Base-by-base conservation (phyloP, 2,797 vertebrate species). In the Acanthurus tractus region DNA sequence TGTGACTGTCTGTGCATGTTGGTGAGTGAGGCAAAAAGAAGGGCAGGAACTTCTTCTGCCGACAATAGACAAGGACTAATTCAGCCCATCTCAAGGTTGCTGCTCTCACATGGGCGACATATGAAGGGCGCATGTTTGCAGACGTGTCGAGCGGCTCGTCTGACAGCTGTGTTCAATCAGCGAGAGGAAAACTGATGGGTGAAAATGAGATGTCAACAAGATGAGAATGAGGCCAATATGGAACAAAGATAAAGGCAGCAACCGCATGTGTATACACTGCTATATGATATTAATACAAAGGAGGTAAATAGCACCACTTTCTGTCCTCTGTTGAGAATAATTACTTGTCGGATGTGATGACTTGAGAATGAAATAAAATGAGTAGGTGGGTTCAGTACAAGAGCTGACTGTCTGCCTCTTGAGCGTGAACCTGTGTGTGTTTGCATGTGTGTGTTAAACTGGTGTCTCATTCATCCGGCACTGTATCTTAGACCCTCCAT, bases 201-300 rank as follows among this genome's bases (percentile, higher is more conserved):
- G 78, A 86, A 92, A 92, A 93, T 91, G 81, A 93, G 85, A 90
- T 78, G 84, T 90, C 93, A 87, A 84, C 77, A 78, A 76, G 71
- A 86, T 45, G 82, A 83, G 64, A 79, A 84, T 55, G 71, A 44
- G 55, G 78, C 69, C 56, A 68, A 71, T 57, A 44, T 70, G 63
- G 67, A 70, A 77, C 45, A 72, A 76, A 86, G 42, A 78, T 45
- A 42, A 59, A 68, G 48, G 54, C 76, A 58, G 56, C 64, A 50
- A 38, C 22, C 46, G 6, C 29, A 55, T 25, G 52, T 10, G 34
- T 34, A 56, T 44, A 67, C 34, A 14, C 54, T 13, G 10, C 5
- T 29, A 4, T 18, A 52, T 46, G 40, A 63, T 64, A 67, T 68
- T 54, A 70, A 84, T 50, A 72, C 45, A 62, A 20, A 10, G 64